Evolutionary conservation across 2,113 vertebrate genomes (phyloP).

Genomic region (Dipodomys spectabilis): DNA sequence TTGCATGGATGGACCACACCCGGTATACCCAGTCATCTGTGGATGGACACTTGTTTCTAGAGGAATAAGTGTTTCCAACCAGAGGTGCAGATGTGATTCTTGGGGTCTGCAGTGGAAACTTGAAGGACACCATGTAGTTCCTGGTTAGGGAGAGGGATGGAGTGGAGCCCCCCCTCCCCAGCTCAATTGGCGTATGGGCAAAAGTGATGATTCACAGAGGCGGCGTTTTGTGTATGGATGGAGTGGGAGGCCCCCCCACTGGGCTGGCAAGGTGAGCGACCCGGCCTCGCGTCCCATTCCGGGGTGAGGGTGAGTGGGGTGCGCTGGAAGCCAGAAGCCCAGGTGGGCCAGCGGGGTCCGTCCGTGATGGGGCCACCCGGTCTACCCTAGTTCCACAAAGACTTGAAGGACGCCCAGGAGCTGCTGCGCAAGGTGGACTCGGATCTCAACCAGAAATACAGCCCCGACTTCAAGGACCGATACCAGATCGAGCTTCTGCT

Average conservation of each 20-base stretch:
- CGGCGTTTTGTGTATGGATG: background rate
- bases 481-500: slow-evolving; percentile 95
- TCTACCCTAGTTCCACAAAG: slow-evolving; percentile 91
- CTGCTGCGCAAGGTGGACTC: slow-evolving; percentile 93
- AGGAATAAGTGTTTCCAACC: background rate
- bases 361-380: background rate
- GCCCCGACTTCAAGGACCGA: slow-evolving; percentile 95
- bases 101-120: too few relatives aligned
- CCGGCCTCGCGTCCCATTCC: too few relatives aligned
- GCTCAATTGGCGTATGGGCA: background rate
- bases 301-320: too few relatives aligned
- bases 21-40: background rate
- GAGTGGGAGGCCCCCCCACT: background rate
- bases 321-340: background rate
- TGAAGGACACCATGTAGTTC: background rate
- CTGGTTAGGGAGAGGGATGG: background rate
- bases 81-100: background rate
- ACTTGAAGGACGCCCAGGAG: slow-evolving; percentile 94
- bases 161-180: background rate
- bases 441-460: slow-evolving; percentile 95
- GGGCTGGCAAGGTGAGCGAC: background rate
- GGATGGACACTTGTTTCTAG: background rate
- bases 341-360: background rate
- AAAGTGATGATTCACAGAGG: background rate
- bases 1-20: accelerated